Percentiles rank a stretch among this genome's conserved stretches.
phyloP scores from a whole-genome alignment of 1,140 invertebrate genomes.

The Aphelinus atriplicis region DNA sequence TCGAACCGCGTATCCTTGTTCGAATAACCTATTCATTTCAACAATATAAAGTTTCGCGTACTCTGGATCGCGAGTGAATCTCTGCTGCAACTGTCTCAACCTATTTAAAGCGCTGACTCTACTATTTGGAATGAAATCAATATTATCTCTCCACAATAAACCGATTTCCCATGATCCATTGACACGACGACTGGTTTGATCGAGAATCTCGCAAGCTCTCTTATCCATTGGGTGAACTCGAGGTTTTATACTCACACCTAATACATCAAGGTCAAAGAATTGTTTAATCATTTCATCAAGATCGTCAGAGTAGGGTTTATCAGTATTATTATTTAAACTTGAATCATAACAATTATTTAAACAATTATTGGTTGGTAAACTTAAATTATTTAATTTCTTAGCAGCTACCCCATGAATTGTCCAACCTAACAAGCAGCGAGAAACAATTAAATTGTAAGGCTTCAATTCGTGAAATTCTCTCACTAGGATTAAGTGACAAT shows the following conservation, averaged over 20 bases:
- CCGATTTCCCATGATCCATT: not conserved
- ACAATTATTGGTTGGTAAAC: too few relatives aligned
- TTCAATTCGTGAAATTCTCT: not conserved
- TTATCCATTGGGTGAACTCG: not conserved
- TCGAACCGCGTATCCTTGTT: not conserved
- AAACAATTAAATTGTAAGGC: not conserved
- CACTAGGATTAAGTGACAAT: not conserved
- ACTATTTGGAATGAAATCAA: not conserved
- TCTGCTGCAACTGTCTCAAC: not conserved
- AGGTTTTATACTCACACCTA: too few relatives aligned
- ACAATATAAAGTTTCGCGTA: not conserved
- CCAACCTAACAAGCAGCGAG: not conserved
- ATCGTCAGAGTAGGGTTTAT: constrained; percentile 39
- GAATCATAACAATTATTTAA: too few relatives aligned
- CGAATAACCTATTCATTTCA: constrained; percentile 5
- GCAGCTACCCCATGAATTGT: not conserved
- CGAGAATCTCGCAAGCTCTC: not conserved
- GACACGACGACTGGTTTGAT: not conserved
- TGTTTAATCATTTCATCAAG: constrained; percentile 35
- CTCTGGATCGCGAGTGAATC: not conserved
- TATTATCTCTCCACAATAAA: not conserved
- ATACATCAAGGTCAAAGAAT: too few relatives aligned
- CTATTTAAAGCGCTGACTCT: not conserved
- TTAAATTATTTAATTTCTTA: not conserved
- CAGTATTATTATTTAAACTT: too few relatives aligned